These are phyloP conservation scores for Neoascia interrupta DNA, from an alignment of 2,888 invertebrate species.

Conservation along the genomic window DNA sequence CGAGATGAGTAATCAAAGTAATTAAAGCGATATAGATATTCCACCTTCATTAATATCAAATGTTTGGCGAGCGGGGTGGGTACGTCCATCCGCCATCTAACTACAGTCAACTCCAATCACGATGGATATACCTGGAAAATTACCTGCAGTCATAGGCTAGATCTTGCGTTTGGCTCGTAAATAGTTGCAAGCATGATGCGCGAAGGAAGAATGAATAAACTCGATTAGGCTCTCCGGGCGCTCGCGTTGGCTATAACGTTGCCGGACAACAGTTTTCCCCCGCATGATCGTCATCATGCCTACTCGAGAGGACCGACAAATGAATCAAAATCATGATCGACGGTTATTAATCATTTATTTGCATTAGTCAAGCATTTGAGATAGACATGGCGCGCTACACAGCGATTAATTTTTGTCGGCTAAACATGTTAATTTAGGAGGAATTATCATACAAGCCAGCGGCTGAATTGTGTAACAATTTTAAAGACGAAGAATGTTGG, in stretches of 20 bases:
- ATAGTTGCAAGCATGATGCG: too few relatives aligned
- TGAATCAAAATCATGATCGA: constrained; percentile 62
- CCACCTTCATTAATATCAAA: constrained; percentile 58
- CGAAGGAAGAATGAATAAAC: too few relatives aligned
- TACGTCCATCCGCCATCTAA: constrained; percentile 29
- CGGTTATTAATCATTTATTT: constrained; percentile 66
- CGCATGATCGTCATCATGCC: too few relatives aligned
- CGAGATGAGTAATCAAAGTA: constrained; percentile 66
- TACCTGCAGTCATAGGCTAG: constrained; percentile 34
- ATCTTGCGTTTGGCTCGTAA: too few relatives aligned
- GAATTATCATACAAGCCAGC: constrained; percentile 65
- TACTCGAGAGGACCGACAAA: constrained; percentile 50
- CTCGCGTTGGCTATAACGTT: too few relatives aligned
- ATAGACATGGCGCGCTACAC: constrained; percentile 42
- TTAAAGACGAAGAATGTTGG: too few relatives aligned
- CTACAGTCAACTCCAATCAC: constrained; percentile 47
- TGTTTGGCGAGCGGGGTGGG: constrained; percentile 61
- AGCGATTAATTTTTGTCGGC: constrained; percentile 64
- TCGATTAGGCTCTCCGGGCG: constrained; percentile 62
- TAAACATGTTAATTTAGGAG: constrained; percentile 65
- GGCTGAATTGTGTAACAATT: too few relatives aligned
- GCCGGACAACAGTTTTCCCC: too few relatives aligned
- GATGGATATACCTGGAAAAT: constrained; percentile 58
- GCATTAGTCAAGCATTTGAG: constrained; percentile 63
- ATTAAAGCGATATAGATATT: constrained; percentile 67